Evolutionary conservation across 1,140 invertebrate genomes (phyloP).

Genomic region (Drosophila dunni): DNA sequence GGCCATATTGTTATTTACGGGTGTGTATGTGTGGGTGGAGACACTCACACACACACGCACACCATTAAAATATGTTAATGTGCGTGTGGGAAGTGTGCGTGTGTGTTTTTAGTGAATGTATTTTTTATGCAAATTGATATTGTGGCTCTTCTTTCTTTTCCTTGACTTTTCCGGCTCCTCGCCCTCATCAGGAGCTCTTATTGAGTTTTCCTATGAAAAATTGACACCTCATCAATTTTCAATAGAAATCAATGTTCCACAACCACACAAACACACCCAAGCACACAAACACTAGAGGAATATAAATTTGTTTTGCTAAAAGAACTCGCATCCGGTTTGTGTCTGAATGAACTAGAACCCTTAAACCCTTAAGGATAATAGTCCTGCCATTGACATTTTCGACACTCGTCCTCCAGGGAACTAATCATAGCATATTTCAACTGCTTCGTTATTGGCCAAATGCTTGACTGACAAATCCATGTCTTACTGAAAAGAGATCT

Average conservation of each 20-base stretch:
- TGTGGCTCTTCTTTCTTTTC: background rate
- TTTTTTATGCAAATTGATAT: conserved; percentile 69
- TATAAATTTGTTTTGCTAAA: conserved; percentile 22
- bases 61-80: conserved; percentile 73
- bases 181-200: conserved; percentile 13
- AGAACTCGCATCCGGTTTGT: conserved; percentile 11
- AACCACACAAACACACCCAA: conserved; percentile 10
- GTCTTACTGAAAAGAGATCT: background rate
- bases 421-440: conserved; percentile 37
- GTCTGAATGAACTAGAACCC: conserved; percentile 50
- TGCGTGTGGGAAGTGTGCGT: background rate
- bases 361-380: conserved; percentile 24
- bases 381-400: conserved; percentile 40
- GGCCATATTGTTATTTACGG: conserved; percentile 64
- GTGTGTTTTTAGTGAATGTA: conserved; percentile 57
- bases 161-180: background rate
- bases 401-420: conserved; percentile 33
- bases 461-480: conserved; percentile 11
- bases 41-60: conserved; percentile 49
- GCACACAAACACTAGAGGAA: conserved; percentile 1
- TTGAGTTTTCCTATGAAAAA: conserved; percentile 60
- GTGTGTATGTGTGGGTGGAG: background rate
- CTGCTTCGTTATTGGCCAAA: conserved; percentile 3
- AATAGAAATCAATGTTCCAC: conserved; percentile 55
- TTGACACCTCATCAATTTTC: conserved; percentile 77